These are phyloP conservation scores for Acanthococcus lagerstroemiae DNA, from an alignment of 2,888 invertebrate genomes.

Conservation along the genomic window DNA sequence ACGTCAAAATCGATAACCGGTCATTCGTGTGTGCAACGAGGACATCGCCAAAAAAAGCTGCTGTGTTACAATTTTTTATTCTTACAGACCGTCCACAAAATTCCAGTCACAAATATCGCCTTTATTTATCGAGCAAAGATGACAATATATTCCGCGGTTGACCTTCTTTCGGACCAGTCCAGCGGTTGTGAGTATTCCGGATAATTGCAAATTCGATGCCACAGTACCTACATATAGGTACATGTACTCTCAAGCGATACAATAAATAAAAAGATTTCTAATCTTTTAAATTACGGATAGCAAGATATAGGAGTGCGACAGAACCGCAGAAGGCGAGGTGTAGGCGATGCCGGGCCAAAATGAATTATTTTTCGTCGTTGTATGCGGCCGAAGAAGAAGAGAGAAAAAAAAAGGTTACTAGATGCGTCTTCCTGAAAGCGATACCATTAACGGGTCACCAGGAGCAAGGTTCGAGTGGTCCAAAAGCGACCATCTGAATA, in stretches of 20 bases:
- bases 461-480: conserved; percentile 3
- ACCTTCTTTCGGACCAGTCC: no score
- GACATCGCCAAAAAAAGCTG: no score
- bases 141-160: no score
- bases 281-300: background rate
- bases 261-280: background rate
- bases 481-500: background rate
- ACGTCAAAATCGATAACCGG: no score
- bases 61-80: no score
- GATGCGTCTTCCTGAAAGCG: background rate
- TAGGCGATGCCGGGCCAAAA: background rate
- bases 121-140: no score
- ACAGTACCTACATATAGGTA: background rate
- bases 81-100: no score
- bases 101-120: no score
- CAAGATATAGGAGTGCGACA: background rate
- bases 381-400: background rate
- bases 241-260: background rate
- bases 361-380: background rate
- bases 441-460: conserved; percentile 2
- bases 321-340: background rate
- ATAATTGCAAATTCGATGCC: no score
- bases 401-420: background rate
- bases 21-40: no score
- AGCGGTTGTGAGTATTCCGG: no score